phyloP scores from a whole-genome alignment of 2,113 vertebrate species.

The Alethe castanea region DNA sequence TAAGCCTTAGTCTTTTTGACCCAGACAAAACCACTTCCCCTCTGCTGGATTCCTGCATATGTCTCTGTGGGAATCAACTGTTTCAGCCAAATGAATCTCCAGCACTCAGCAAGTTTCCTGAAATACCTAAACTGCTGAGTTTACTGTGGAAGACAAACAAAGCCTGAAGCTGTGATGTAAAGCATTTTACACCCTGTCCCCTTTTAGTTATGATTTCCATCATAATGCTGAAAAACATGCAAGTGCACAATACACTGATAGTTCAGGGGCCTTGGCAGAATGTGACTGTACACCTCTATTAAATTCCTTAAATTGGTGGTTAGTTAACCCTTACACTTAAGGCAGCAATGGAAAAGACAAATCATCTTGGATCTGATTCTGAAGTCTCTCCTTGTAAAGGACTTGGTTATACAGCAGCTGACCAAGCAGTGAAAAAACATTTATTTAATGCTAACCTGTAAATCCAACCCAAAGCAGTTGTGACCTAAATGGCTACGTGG shows the following conservation, averaged over 20 bases:
- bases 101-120: not conserved
- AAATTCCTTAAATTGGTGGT: not conserved
- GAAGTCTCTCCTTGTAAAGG: not conserved
- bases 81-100: not conserved
- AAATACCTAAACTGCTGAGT: not conserved
- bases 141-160: not conserved
- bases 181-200: not conserved
- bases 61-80: not conserved
- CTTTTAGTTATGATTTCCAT: not conserved
- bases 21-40: not conserved
- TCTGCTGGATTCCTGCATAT: not conserved
- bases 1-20: not conserved
- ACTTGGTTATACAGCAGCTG: not conserved
- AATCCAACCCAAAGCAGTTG: not conserved
- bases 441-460: not conserved
- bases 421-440: not conserved
- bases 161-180: not conserved
- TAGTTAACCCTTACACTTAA: not conserved
- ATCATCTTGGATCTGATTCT: not conserved
- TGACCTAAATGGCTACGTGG: not conserved
- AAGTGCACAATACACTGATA: not conserved
- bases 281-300: not conserved
- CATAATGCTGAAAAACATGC: not conserved
- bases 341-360: not conserved
- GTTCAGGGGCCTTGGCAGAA: not conserved